A percentile compares a stretch with the other conserved stretches of the same genome.
Evolutionary conservation across 2,113 vertebrate genomes (phyloP).

Genomic region (Istiophorus platypterus): DNA sequence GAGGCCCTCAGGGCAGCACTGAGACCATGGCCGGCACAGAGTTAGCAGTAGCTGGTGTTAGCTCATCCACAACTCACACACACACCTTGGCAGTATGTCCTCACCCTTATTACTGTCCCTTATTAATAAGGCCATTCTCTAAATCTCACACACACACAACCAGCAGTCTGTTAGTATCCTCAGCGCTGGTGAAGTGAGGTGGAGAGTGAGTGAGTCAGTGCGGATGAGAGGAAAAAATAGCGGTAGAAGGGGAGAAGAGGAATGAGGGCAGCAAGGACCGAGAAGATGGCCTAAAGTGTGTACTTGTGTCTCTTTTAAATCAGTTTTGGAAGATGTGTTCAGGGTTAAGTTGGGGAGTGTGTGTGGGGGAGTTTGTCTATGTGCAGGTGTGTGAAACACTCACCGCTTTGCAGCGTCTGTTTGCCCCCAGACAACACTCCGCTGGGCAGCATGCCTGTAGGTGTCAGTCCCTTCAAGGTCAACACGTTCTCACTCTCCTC

Average conservation of each 20-base stretch:
- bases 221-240: slow-evolving; percentile 62
- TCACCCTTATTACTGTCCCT: background rate
- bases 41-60: slow-evolving; percentile 70
- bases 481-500: slow-evolving; percentile 90
- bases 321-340: slow-evolving; percentile 34
- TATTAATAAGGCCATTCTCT: background rate
- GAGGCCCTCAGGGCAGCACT: slow-evolving; percentile 58
- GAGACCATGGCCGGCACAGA: slow-evolving; percentile 48
- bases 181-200: slow-evolving; percentile 62
- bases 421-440: slow-evolving; percentile 88
- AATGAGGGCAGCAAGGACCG: slow-evolving; percentile 27
- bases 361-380: slow-evolving; percentile 41
- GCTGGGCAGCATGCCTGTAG: slow-evolving; percentile 88
- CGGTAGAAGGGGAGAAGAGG: slow-evolving; percentile 47
- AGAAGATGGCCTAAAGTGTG: slow-evolving; percentile 51
- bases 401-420: slow-evolving; percentile 88
- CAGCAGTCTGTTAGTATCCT: slow-evolving; percentile 76
- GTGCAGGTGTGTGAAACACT: slow-evolving; percentile 55
- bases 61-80: slow-evolving; percentile 19
- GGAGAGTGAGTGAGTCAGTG: slow-evolving; percentile 62
- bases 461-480: slow-evolving; percentile 88
- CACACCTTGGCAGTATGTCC: slow-evolving; percentile 6
- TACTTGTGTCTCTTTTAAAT: slow-evolving; percentile 34
- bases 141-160: slow-evolving; percentile 32
- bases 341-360: slow-evolving; percentile 18